phyloP scores from a whole-genome alignment of 1,140 invertebrate genomes.

The Cyclargus thomasi region DNA sequence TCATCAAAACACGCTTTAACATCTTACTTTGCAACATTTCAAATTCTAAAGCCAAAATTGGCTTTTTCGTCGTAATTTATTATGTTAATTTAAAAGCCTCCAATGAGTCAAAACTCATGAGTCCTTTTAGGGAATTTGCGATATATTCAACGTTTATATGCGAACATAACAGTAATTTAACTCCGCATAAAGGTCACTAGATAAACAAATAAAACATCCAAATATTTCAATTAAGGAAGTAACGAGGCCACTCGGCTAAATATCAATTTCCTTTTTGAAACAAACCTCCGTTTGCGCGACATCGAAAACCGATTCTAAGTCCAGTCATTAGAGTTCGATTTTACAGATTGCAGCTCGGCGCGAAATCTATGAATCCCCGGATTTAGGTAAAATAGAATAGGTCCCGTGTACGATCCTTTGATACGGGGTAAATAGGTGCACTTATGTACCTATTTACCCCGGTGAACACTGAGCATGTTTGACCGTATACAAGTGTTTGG shows the following conservation, averaged over 20 bases:
- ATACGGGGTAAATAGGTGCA: slow-evolving; percentile 18
- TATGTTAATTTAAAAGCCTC: background rate
- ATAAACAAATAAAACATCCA: slow-evolving; percentile 12
- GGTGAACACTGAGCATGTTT: background rate
- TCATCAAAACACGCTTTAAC: too few relatives aligned
- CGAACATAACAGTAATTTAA: background rate
- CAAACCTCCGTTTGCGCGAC: slow-evolving; percentile 25
- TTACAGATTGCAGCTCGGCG: slow-evolving; percentile 33
- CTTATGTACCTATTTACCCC: background rate
- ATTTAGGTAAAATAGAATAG: slow-evolving; percentile 35
- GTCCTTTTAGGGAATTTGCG: background rate
- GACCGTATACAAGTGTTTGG: slow-evolving; percentile 2
- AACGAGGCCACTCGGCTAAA: slow-evolving; percentile 25
- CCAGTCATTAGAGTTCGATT: slow-evolving; percentile 42
- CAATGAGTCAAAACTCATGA: background rate
- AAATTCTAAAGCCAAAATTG: too few relatives aligned
- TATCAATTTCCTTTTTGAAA: slow-evolving; percentile 34
- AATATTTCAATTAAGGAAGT: slow-evolving; percentile 32
- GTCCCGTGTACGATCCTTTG: slow-evolving; percentile 25
- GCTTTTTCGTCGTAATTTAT: too few relatives aligned
- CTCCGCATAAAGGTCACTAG: background rate
- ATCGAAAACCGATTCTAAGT: slow-evolving; percentile 33
- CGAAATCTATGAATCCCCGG: slow-evolving; percentile 29
- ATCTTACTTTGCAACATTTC: too few relatives aligned
- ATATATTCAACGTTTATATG: background rate